A percentile compares a stretch with the other conserved stretches of the same genome.
Conservation (phyloP, 2,113 vertebrate genomes). For the Gnathonemus echidnorhynchus region DNA sequence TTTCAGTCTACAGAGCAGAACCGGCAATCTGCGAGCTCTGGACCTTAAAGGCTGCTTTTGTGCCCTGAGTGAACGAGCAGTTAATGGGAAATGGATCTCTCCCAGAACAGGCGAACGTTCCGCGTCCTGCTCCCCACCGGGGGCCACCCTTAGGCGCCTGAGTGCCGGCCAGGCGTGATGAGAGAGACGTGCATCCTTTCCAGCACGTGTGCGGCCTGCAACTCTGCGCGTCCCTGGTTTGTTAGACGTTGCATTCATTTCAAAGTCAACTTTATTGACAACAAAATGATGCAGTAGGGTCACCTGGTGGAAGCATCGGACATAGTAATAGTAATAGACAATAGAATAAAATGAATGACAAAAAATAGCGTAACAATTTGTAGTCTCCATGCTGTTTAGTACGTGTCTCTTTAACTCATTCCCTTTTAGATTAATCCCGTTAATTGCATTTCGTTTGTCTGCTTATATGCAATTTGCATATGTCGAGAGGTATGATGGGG, state of each 20-base stretch:
- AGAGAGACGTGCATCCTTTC: background rate
- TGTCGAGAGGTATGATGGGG: background rate
- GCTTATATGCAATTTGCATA: background rate
- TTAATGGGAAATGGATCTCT: slow-evolving; percentile 22
- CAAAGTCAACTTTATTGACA: background rate
- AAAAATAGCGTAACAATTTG: background rate
- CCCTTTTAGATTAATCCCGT: background rate
- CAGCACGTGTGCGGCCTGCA: background rate
- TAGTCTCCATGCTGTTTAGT: background rate
- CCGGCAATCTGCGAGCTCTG: slow-evolving; percentile 19
- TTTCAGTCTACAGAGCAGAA: background rate
- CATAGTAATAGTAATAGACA: background rate
- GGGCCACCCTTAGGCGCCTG: background rate
- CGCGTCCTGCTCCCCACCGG: background rate
- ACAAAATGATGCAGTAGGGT: background rate
- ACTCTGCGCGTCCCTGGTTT: background rate
- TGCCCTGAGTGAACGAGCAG: slow-evolving; percentile 3
- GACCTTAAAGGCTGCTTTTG: slow-evolving; percentile 4
- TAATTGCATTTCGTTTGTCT: background rate
- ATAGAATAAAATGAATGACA: background rate
- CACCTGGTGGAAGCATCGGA: background rate
- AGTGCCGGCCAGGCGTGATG: background rate
- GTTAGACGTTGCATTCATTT: background rate
- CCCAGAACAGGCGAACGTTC: background rate
- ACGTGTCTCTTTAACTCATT: background rate